Percentiles rank a stretch among this genome's conserved stretches.
Evolutionary conservation across 37 sponge, comb jelly and placozoan genomes (phyloP).

Genomic region (Aplysina aerophoba): DNA sequence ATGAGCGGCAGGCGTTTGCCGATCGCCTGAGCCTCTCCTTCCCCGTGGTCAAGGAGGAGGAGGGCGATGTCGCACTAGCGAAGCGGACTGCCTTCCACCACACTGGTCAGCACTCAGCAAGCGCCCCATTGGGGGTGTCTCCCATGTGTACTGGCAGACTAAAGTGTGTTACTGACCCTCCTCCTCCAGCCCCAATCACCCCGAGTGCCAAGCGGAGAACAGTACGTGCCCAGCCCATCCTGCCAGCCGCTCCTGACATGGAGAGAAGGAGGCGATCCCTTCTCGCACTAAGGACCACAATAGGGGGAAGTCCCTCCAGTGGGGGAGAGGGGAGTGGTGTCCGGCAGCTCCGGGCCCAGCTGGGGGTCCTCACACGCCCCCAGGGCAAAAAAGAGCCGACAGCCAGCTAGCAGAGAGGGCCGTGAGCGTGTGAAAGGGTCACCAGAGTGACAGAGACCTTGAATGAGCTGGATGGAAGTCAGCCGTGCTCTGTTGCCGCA

Average conservation of each 20-base stretch:
- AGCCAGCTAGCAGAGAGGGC: no score
- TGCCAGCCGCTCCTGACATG: neutral
- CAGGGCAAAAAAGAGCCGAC: no score
- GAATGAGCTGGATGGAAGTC: no score
- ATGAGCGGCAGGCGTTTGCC: conserved; percentile 56
- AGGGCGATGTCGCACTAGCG: conserved; percentile 63
- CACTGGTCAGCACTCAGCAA: neutral
- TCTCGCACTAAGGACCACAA: neutral
- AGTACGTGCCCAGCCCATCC: neutral
- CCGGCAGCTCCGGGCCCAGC: neutral
- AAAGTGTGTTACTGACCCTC: neutral
- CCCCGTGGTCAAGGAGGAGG: conserved; percentile 66
- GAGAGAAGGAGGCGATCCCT: neutral
- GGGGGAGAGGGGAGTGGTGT: neutral
- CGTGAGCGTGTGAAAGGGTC: no score
- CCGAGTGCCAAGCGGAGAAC: neutral
- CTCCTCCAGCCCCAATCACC: neutral
- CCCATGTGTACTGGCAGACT: neutral
- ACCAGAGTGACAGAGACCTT: no score
- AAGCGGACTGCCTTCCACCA: conserved; percentile 40
- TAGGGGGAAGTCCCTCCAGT: neutral
- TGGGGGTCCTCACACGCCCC: neutral
- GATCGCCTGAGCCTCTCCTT: conserved; percentile 54
- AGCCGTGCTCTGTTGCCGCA: no score
- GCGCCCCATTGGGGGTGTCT: neutral